Conservation (phyloP, 2,888 invertebrate genomes). For the Sthenelais limicola region DNA sequence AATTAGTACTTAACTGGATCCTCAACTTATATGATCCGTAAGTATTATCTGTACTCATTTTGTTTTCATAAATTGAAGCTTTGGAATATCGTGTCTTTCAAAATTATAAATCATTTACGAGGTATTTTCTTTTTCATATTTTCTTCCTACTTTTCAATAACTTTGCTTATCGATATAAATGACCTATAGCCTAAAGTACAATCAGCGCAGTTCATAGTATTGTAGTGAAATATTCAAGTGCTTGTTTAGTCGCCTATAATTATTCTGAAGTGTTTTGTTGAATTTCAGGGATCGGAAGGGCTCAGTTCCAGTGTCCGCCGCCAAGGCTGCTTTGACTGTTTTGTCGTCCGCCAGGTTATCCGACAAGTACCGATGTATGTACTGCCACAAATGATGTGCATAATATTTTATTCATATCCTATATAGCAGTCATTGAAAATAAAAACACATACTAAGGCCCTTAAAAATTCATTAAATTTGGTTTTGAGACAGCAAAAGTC, state of each 20-base stretch:
- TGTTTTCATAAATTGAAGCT: background rate
- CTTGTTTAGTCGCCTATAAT: no score
- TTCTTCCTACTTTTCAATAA: constrained; percentile 22
- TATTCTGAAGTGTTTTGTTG: no score
- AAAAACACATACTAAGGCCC: no score
- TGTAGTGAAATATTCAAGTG: no score
- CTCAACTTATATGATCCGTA: constrained; percentile 67
- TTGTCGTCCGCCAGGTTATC: constrained; percentile 79
- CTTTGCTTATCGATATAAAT: no score
- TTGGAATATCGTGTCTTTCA: background rate
- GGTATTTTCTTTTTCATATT: background rate
- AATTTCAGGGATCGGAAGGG: constrained; percentile 70
- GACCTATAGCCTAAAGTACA: no score
- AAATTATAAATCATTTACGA: background rate
- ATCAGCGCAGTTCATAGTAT: no score
- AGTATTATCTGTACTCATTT: constrained; percentile 42
- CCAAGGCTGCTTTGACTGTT: constrained; percentile 80
- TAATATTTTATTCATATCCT: no score
- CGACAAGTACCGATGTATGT: constrained; percentile 77
- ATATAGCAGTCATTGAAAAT: no score
- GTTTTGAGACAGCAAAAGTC: no score
- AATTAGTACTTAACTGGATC: constrained; percentile 64
- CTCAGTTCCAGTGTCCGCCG: constrained; percentile 79
- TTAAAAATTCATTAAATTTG: no score
- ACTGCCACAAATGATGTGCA: no score